These are phyloP conservation scores for Cyanocitta stelleri DNA, from an alignment of 2,113 vertebrate species.

Conservation along the genomic window DNA sequence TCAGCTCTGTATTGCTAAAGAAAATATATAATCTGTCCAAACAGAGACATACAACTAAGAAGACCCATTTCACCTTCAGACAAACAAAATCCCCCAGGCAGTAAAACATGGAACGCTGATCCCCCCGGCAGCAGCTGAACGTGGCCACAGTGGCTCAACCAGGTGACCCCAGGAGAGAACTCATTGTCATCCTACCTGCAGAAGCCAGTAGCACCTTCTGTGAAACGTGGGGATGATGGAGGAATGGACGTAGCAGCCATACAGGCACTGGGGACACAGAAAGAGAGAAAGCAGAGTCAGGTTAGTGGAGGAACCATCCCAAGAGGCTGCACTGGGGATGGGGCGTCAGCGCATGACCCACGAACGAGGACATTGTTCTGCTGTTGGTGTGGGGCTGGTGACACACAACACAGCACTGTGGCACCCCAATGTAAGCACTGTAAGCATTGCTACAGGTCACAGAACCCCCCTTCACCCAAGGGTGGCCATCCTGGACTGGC, in stretches of 20 bases:
- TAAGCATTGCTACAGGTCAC: background rate
- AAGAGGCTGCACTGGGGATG: accelerated
- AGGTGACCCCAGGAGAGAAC: background rate
- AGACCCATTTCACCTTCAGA: background rate
- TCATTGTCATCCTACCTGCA: conserved; percentile 85
- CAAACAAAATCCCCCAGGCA: background rate
- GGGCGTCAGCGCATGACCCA: accelerated
- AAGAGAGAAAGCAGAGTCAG: conserved; percentile 62
- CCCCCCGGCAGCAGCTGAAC: accelerated
- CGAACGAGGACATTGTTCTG: accelerated
- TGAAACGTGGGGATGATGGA: conserved; percentile 99
- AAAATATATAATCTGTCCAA: background rate
- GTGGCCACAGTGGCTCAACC: background rate
- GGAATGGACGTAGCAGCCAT: conserved; percentile 98
- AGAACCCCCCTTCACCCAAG: background rate
- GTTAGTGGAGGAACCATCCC: background rate
- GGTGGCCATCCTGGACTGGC: background rate
- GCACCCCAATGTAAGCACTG: background rate
- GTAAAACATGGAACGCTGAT: accelerated
- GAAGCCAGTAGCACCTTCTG: conserved; percentile 99
- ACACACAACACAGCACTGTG: background rate
- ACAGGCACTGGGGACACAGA: conserved; percentile 86
- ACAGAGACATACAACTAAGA: background rate
- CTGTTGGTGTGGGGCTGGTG: background rate
- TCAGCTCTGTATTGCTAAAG: background rate